Base-by-base conservation (phyloP, 2,888 invertebrate genomes). In the Leptura quadrifasciata region DNA sequence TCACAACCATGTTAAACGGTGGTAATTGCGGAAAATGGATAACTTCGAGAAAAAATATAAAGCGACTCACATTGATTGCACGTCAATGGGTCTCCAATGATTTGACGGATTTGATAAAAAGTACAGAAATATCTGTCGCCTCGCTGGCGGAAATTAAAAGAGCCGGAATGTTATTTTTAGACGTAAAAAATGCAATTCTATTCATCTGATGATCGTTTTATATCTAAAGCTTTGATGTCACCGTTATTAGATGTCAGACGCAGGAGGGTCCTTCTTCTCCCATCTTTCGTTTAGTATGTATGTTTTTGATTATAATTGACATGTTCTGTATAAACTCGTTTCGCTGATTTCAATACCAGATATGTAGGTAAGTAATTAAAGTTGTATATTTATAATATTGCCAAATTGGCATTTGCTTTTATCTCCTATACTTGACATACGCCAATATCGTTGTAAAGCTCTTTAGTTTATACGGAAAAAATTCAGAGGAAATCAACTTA, bases 71-170 rank as follows among this genome's bases (percentile, higher is more conserved):
- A 47, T 12, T 47, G 47, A 47, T 47, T 47, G 47, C n/a, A 4
- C n/a, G 47, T 47, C n/a, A n/a, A 47, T 47, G 47, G 47, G 17
- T 15, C 58, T 58, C 24, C 24, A 58, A n/a, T 24, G 58, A 58
- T 57, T 39, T 47, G 47, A 27, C 58, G 21, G 21, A 21, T 58
- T n/a, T n/a, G 24, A 24, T 58, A 58, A 58, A 58, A 10, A 27
- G 27, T n/a, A 12, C 24, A 27, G 27, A 58, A 31, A 31, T 61
- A 47, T 47, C 47, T 47, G 47, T 1, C 60, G 24, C 27, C 31
- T 61, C 17, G 17, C 17, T 17, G 18, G 4, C 60, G 60, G 60
- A 61, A 61, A 61, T 61, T 61, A 61, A 61, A 61, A 61, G 27
- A 27, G 60, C 17, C 5, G 58, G 21, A n/a, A 60, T 21, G 24